A percentile compares a stretch with the other conserved stretches of the same genome.
Evolutionary conservation across 1,140 invertebrate genomes (phyloP).

Genomic region (Dryas iulia): DNA sequence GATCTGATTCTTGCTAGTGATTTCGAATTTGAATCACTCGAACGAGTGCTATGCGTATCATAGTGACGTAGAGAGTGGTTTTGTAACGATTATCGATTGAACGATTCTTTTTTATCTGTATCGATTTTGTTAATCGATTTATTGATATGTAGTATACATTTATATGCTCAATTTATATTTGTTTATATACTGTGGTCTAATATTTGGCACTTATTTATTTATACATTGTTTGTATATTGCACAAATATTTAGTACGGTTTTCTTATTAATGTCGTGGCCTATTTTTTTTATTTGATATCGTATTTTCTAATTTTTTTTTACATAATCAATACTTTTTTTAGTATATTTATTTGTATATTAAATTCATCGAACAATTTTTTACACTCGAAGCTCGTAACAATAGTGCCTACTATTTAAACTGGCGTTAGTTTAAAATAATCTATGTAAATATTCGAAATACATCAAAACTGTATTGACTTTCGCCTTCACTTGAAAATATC

Average conservation of each 20-base stretch:
- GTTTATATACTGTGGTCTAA: conserved; percentile 18
- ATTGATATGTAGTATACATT: neutral
- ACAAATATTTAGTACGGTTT: neutral
- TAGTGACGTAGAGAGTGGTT: conserved; percentile 26
- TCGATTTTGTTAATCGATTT: neutral
- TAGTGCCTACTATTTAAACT: neutral
- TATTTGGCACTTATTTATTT: conserved; percentile 5
- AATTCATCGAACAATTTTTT: neutral
- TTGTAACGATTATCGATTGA: neutral
- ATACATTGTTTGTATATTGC: neutral
- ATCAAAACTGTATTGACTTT: neutral
- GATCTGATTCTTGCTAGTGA: conserved; percentile 4
- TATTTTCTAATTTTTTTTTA: neutral
- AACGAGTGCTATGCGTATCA: conserved; percentile 34
- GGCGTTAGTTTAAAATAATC: neutral
- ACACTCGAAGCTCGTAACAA: neutral
- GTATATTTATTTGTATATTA: neutral
- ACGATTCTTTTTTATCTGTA: neutral
- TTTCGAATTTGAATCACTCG: conserved; percentile 20
- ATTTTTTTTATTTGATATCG: conserved; percentile 10
- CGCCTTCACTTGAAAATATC: conserved; percentile 8
- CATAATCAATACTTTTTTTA: neutral
- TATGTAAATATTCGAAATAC: neutral
- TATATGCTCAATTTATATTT: conserved; percentile 18
- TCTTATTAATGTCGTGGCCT: conserved; percentile 8